Conservation (phyloP, 2,888 invertebrate species). For the Allophyes oxyacanthae region DNA sequence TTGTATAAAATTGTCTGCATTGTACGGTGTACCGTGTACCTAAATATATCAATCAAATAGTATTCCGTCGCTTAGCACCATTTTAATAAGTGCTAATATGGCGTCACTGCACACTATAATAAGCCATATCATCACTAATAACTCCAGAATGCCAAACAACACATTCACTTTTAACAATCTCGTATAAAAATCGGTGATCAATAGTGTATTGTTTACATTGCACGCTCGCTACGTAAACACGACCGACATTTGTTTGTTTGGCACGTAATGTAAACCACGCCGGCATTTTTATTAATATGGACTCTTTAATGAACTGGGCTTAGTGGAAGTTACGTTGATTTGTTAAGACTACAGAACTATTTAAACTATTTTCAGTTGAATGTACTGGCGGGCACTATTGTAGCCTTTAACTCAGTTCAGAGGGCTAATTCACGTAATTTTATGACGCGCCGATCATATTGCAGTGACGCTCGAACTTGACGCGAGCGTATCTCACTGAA, state of each 20-base stretch:
- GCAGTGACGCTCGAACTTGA: too few relatives aligned
- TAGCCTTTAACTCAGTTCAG: too few relatives aligned
- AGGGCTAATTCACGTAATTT: too few relatives aligned
- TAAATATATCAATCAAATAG: too few relatives aligned
- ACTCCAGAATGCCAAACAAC: slow-evolving; percentile 8
- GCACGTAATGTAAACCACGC: slow-evolving; percentile 43
- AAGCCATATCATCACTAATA: not conserved
- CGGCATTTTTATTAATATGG: slow-evolving; percentile 59
- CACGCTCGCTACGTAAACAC: slow-evolving; percentile 47
- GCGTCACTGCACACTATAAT: too few relatives aligned
- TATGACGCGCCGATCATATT: too few relatives aligned
- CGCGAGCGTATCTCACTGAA: too few relatives aligned
- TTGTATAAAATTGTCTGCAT: too few relatives aligned
- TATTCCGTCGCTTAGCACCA: too few relatives aligned
- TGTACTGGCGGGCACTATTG: too few relatives aligned
- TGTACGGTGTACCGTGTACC: too few relatives aligned
- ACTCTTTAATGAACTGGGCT: slow-evolving; percentile 57
- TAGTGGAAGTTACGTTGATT: slow-evolving; percentile 4
- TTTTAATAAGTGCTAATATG: too few relatives aligned
- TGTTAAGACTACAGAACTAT: not conserved
- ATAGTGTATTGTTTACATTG: slow-evolving; percentile 49
- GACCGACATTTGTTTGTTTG: slow-evolving; percentile 34
- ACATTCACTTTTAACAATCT: slow-evolving; percentile 24
- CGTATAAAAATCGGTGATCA: slow-evolving; percentile 39
- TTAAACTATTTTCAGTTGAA: not conserved